Base-by-base conservation (phyloP, 1,140 invertebrate species). In the Proctacanthus coquilletti region DNA sequence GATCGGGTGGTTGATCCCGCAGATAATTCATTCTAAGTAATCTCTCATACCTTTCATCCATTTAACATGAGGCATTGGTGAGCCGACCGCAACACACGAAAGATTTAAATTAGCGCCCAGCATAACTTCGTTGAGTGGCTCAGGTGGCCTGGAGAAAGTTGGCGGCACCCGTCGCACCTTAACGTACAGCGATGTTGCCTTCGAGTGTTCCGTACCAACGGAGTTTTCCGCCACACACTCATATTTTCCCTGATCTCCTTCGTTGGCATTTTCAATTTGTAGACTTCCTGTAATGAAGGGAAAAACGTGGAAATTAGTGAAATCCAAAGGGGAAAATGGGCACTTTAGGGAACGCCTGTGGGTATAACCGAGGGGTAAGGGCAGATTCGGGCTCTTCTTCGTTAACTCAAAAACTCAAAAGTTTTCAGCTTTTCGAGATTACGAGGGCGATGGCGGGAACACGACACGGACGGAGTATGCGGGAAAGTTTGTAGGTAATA, bases 61-160 rank as follows among this genome's bases (percentile, higher is more conserved):
- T 62, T 88, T 93, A 33, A 98, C 91, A 48, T 76, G 81, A 1
- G 95, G 95, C 89, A 97, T 95, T 0, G 95, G 95, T 0, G 93
- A 88, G 1, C 95, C 94, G 5, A 88, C 80, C 11, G 93, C 95
- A 10, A 97, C 88, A 58, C 95, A 98, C 27, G 89, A 93, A 32
- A 98, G 65, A 59, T 94, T 97, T 32, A 97, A 64, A 49, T 80
- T 80, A 1, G 78, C 77, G 5, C 89, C 89, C 11, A 91, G 66
- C 75, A 85, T 86, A 18, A 98, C 89, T 57, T 94, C 86, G 36
- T 74, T 81, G 15, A 80, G 56, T 8, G 73, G 54, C 18, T 85
- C 78, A 13, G 92, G 89, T 27, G 81, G 84, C 29, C 87, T 84
- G 3, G 92, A 87, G 66, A 98, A 98, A 48, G 84, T 83, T 0